Percentiles rank a stretch among this genome's conserved stretches.
Conservation (phyloP, 2,797 vertebrate species). For the Loris lydekkerianus region DNA sequence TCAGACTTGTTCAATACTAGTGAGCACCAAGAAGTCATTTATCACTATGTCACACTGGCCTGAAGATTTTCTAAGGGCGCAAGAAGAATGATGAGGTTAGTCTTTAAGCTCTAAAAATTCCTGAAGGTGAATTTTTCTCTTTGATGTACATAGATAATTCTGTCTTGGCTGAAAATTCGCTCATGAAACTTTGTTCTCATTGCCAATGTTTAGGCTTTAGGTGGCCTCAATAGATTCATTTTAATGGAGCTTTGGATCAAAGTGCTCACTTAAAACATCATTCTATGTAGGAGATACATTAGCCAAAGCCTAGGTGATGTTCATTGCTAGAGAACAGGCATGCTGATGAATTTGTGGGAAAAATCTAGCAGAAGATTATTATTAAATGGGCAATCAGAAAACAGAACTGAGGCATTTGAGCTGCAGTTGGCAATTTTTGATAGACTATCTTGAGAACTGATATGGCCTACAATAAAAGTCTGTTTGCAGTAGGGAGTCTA, state of each 20-base stretch:
- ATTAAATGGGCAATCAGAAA: not conserved
- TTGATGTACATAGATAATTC: not conserved
- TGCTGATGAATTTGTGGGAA: not conserved
- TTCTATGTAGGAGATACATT: not conserved
- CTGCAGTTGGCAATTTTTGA: not conserved
- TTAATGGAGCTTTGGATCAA: not conserved
- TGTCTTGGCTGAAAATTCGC: not conserved
- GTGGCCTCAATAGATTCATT: too few species aligned
- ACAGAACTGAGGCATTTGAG: not conserved
- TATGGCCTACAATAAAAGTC: not conserved
- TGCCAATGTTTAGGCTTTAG: not conserved
- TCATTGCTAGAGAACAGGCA: not conserved
- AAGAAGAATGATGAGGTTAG: conserved; percentile 68
- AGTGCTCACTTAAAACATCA: not conserved
- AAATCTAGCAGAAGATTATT: not conserved
- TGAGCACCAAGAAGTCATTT: conserved; percentile 56
- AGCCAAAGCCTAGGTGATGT: not conserved
- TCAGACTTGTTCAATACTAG: conserved; percentile 66
- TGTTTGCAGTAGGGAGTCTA: not conserved
- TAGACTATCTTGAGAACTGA: not conserved
- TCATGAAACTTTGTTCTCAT: not conserved
- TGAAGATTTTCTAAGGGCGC: conserved; percentile 64
- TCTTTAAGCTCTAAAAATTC: conserved; percentile 8
- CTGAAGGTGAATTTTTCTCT: conserved; percentile 41
- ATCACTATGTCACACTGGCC: conserved; percentile 69